Percentiles rank a stretch among this genome's conserved stretches.
phyloP scores from a whole-genome alignment of 2,113 vertebrate genomes.

The Lepidothrix coronata region DNA sequence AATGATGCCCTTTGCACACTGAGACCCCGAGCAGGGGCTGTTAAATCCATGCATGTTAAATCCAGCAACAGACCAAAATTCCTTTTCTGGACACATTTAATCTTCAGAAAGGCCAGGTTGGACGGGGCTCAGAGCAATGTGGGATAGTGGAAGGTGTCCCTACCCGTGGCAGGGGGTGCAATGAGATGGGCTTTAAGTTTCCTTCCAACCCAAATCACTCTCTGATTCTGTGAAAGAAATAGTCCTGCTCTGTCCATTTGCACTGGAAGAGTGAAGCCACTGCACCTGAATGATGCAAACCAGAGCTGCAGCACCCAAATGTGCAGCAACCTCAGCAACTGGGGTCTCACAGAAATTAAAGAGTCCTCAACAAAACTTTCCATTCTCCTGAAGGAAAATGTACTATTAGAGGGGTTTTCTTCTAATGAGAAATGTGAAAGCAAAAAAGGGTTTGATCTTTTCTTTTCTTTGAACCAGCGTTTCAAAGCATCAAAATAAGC shows the following conservation, averaged over 20 bases:
- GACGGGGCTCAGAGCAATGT: rapidly evolving
- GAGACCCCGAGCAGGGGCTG: background rate
- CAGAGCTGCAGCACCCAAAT: background rate
- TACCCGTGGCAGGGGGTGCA: background rate
- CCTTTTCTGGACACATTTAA: background rate
- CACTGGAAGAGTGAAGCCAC: background rate
- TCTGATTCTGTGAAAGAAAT: background rate
- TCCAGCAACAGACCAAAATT: background rate
- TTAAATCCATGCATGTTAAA: background rate
- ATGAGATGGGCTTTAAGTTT: background rate
- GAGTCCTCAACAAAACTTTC: background rate
- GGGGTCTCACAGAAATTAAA: background rate
- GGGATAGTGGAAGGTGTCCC: background rate
- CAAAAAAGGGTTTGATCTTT: background rate
- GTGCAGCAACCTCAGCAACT: background rate
- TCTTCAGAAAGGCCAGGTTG: background rate
- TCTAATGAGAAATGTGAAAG: background rate
- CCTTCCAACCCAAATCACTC: background rate
- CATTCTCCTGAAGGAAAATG: background rate
- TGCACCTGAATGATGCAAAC: rapidly evolving
- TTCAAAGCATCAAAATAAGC: background rate
- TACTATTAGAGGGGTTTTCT: background rate
- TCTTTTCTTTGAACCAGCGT: background rate
- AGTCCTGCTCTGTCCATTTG: background rate
- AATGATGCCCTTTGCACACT: rapidly evolving